Evolutionary conservation across 2,888 invertebrate genomes (phyloP), one percentile per base, ranked within the genome.

Genomic region (Drosophila borborema): DNA sequence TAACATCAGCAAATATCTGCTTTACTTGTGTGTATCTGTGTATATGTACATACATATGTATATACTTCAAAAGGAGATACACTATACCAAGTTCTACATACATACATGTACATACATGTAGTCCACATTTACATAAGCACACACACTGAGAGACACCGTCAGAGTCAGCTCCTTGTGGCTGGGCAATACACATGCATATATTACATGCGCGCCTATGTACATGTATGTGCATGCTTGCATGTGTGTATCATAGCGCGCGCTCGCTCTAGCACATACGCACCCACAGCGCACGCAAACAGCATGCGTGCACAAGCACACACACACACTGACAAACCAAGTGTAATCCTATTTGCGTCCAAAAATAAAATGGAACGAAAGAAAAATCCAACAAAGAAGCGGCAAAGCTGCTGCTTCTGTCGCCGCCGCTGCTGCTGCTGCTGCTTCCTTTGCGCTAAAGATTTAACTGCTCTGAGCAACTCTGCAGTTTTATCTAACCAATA

Each of bases 311-410:
- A 67, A 45, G 62, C 53, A 73, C 34, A 63, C 51, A 61, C 49
- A 61, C 49, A 63, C 40, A 65, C 40, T 60, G 20, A 53, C 14
- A 75, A n/a, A 62, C 58, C 61, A 74, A 68, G 51, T 66, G 84
- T 86, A 86, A 86, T 86, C 86, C 86, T 86, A 90, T 86, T 90
- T 86, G 81, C 81, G 78, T 71, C 90, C 86, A 77, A 88, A 89
- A 88, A 77, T 67, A 77, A 74, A 81, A 86, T 48, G 61, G 62
- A 77, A 80, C 68, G 70, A 71, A 74, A 81, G 66, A 83, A 82
- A 87, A 87, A 82, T 87, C 80, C 82, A 86, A 89, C 81, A 78
- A 89, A 84, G 87, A 81, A 79, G 80, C 79, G 43, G 56, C 80
- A 66, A 68, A 74, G 79, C 79, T 78, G 79, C 74, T 81, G 78